Base-by-base conservation (phyloP, 2,113 vertebrate genomes). In the Brevimyrus niger region DNA sequence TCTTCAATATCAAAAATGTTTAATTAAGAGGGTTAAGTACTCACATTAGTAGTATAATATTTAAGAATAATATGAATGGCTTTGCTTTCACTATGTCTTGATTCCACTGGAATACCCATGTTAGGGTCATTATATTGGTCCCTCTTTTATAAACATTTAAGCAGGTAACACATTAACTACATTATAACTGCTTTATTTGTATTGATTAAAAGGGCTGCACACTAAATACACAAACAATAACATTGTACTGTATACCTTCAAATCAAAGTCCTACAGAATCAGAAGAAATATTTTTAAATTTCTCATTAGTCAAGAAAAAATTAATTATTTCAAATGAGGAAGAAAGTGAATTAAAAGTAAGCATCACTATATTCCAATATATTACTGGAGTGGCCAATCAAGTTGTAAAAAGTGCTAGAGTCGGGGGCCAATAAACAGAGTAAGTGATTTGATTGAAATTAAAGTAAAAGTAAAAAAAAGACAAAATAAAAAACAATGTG, bases 11-110 rank as follows among this genome's bases (percentile, higher is more conserved):
- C 91, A 92, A 93, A 94, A 94, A 92, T 82, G 35, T 91, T 93
- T 96, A 95, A 97, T 96, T 96, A 96, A 95, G 93, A 95, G 90
- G 91, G 89, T 47, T 90, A 90, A 94, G 94, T 91, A 47, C 17
- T 94, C 73, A 61, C 92, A 91, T 91, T 92, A 94, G 93, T 85
- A 92, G 5, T 48, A 80, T 35, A 69, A 73, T 38, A 31, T 86
- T 44, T 89, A 17, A 73, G 13, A 73, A 65, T 65, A 23, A 87
- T 38, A 35, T 47, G 8, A 38, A 19, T 35, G 31, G 69, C 38
- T 73, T 73, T 27, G 10, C 65, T 15, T 35, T 73, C 65, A 15
- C 10, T 21, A 80, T 86, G 47, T 51, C 31, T 84, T 47, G 47
- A 87, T 0, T 0, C 19, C 19, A 2, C 48, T 65, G 84, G 91